Conservation (phyloP, 2,888 invertebrate genomes). For the Caenorhabditis becei region DNA sequence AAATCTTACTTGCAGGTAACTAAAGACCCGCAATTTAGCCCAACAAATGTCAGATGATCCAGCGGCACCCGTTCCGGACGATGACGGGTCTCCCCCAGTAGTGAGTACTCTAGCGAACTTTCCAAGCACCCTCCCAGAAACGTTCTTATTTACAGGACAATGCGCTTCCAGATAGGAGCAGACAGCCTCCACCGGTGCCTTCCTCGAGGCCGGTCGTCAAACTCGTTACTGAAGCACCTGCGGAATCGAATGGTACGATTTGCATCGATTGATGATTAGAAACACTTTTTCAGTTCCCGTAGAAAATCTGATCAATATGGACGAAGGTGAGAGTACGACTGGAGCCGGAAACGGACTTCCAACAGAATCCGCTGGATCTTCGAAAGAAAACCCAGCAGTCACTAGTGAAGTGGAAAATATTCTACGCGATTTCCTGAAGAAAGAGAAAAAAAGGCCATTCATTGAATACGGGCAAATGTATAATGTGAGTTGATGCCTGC, state of each 20-base stretch:
- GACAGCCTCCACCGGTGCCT: conserved; percentile 41
- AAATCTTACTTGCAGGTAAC: conserved; percentile 37
- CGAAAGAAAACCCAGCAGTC: neutral
- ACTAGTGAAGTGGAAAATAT: conserved; percentile 23
- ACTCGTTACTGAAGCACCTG: neutral
- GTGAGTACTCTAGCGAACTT: neutral
- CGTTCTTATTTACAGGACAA: conserved; percentile 5
- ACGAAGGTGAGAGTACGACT: conserved; percentile 48
- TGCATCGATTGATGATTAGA: neutral
- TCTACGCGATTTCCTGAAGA: conserved; percentile 38
- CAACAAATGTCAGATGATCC: conserved; percentile 52
- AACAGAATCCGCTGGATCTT: neutral
- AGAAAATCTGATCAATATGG: conserved; percentile 48
- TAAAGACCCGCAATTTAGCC: conserved; percentile 1
- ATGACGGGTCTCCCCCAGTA: conserved; percentile 31
- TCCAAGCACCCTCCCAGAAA: neutral
- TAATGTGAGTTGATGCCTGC: conserved; percentile 34
- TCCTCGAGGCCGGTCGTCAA: conserved; percentile 24
- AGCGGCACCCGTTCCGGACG: conserved; percentile 37
- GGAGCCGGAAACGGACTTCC: conserved; percentile 2
- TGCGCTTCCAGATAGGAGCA: neutral
- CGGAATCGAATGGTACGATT: neutral
- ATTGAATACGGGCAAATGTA: conserved; percentile 42
- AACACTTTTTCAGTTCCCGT: conserved; percentile 19
- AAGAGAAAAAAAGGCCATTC: conserved; percentile 10